Evolutionary conservation across 2,888 invertebrate genomes (phyloP), one percentile per base, ranked within the genome.

Genomic region (Adelognathus sp.): DNA sequence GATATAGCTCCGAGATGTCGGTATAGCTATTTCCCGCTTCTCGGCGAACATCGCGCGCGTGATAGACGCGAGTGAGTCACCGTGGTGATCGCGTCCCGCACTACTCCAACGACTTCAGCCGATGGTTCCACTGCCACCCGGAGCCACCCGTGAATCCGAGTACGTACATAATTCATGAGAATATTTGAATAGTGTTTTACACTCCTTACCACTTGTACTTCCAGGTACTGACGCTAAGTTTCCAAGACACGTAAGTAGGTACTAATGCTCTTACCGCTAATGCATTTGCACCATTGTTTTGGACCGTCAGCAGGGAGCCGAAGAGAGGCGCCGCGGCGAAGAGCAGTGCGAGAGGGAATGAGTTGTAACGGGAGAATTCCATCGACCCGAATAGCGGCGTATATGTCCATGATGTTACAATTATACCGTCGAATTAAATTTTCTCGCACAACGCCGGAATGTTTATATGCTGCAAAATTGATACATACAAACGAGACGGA

Each of bases 161-260:
- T 85, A 82, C 83, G 81, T 85, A 82, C 83, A 85, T 86, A 83
- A 86, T 85, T 85, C 84, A 85, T 79, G 82, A 82, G 84, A 84
- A 83, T 85, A 85, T 86, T 84, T 84, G 85, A 85, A 86, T 84
- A 84, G 82, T 81, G 81, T 84, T 85, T 84, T 84, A 82, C 84
- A 84, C 81, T 83, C 82, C 82, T 86, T 83, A 80, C 83, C 74
- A 81, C 80, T 80, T 83, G 83, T 85, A 83, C 83, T 82, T 75
- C 75, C 72, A 69, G 79, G 72, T 82, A 85, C 76, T 84, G 71
- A 71, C 79, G 61, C 70, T 67, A 72, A 74, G 81, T 81, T 81
- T 73, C 69, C 60, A 61, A 41, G 77, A 66, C 72, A 61, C 71
- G 78, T 83, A 84, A 84, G 81, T 84, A 84, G 80, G 41, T 82